phyloP scores from a whole-genome alignment of 2,113 vertebrate genomes.

The Eretmochelys imbricata region DNA sequence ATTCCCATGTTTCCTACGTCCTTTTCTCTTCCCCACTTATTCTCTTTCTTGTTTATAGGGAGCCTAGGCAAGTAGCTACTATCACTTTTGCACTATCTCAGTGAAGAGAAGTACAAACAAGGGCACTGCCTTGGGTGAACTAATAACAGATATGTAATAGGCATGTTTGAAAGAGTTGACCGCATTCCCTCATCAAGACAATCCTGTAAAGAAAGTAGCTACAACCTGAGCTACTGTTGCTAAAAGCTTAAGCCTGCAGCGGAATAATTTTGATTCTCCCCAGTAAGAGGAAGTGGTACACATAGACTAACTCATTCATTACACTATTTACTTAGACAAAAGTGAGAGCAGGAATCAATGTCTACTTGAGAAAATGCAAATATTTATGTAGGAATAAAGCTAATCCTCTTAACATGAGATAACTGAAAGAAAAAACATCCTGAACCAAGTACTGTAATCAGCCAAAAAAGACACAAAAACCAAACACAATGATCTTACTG shows the following conservation, averaged over 20 bases:
- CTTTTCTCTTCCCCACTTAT: not conserved
- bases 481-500: not conserved
- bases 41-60: not conserved
- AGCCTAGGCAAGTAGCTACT: not conserved
- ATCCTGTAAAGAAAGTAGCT: not conserved
- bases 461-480: not conserved
- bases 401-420: conserved; percentile 22
- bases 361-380: not conserved
- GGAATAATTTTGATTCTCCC: not conserved
- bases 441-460: not conserved
- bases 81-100: not conserved
- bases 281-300: not conserved
- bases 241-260: not conserved
- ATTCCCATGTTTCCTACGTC: not conserved
- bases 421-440: not conserved
- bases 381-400: conserved; percentile 32
- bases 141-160: not conserved
- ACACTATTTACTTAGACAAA: not conserved
- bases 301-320: not conserved
- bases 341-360: not conserved
- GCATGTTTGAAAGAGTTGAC: not conserved
- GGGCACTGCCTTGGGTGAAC: not conserved
- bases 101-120: not conserved
- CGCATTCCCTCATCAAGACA: not conserved
- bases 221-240: not conserved